A percentile compares a stretch with the other conserved stretches of the same genome.
Evolutionary conservation across 2,113 vertebrate genomes (phyloP).

Genomic region (Cebus imitator): DNA sequence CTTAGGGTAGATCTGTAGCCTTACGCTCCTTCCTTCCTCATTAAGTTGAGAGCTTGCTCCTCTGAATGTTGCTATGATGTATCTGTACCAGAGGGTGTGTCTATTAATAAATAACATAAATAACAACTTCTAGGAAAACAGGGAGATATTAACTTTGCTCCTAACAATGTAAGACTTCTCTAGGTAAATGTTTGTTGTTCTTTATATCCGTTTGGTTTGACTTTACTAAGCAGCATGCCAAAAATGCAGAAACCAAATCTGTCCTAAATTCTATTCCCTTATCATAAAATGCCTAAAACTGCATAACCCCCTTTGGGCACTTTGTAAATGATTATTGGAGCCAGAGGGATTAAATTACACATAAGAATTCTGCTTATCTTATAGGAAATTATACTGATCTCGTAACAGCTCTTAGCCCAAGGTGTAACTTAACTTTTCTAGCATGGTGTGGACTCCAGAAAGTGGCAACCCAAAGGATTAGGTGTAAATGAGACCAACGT

Average conservation of each 20-base stretch:
- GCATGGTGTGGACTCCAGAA: slow-evolving; percentile 28
- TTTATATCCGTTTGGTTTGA: slow-evolving; percentile 43
- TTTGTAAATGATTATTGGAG: slow-evolving; percentile 64
- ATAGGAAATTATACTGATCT: slow-evolving; percentile 56
- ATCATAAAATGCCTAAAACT: slow-evolving; percentile 50
- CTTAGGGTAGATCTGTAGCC: background rate
- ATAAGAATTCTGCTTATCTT: slow-evolving; percentile 56
- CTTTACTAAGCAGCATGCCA: slow-evolving; percentile 24
- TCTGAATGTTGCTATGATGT: background rate
- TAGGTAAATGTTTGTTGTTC: slow-evolving; percentile 23
- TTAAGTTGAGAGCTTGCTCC: background rate
- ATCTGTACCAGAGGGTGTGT: background rate
- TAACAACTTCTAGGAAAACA: background rate
- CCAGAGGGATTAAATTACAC: slow-evolving; percentile 55
- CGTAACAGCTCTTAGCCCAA: slow-evolving; percentile 27
- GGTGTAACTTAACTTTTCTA: slow-evolving; percentile 54
- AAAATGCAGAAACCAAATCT: slow-evolving; percentile 44
- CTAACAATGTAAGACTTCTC: background rate
- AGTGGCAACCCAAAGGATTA: slow-evolving; percentile 50
- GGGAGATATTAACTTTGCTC: background rate
- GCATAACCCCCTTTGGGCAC: background rate
- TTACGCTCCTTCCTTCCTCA: background rate
- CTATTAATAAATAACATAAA: background rate
- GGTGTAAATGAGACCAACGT: slow-evolving; percentile 46
- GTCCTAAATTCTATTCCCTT: background rate